A percentile compares a stretch with the other conserved stretches of the same genome.
These are phyloP conservation scores for Maccullochella peelii DNA, from an alignment of 2,113 vertebrate species.

Conservation along the genomic window DNA sequence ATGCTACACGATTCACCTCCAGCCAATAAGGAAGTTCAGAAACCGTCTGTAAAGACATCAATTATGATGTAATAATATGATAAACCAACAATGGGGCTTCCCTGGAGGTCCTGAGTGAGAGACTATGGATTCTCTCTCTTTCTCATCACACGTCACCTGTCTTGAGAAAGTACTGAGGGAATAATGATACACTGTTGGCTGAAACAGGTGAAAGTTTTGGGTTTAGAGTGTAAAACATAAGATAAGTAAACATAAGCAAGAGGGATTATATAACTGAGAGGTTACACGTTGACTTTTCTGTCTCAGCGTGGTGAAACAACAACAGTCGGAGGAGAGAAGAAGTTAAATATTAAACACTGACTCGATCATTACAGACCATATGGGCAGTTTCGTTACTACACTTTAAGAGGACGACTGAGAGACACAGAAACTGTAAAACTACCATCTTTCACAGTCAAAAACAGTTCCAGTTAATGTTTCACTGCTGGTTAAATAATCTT, in stretches of 20 bases:
- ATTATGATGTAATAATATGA: neutral
- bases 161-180: no score
- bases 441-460: neutral
- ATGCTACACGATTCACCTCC: neutral
- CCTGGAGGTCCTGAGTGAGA: neutral
- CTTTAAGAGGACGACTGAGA: no score
- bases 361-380: slow-evolving; percentile 12
- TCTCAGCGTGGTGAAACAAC: slow-evolving; percentile 6
- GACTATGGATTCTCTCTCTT: neutral
- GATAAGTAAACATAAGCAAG: neutral
- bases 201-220: neutral
- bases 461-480: slow-evolving; percentile 16
- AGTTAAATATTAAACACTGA: slow-evolving; percentile 57
- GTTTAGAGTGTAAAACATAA: neutral
- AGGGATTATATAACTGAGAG: neutral
- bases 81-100: neutral
- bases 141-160: neutral
- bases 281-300: slow-evolving; percentile 37
- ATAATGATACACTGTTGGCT: neutral
- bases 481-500: neutral
- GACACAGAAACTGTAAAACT: neutral
- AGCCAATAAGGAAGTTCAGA: neutral
- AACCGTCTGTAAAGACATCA: neutral
- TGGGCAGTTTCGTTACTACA: neutral
- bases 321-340: slow-evolving; percentile 9